Evolutionary conservation across 2,797 vertebrate species (phyloP), one percentile per base, ranked within the genome.

Genomic region (Presbytis comata): DNA sequence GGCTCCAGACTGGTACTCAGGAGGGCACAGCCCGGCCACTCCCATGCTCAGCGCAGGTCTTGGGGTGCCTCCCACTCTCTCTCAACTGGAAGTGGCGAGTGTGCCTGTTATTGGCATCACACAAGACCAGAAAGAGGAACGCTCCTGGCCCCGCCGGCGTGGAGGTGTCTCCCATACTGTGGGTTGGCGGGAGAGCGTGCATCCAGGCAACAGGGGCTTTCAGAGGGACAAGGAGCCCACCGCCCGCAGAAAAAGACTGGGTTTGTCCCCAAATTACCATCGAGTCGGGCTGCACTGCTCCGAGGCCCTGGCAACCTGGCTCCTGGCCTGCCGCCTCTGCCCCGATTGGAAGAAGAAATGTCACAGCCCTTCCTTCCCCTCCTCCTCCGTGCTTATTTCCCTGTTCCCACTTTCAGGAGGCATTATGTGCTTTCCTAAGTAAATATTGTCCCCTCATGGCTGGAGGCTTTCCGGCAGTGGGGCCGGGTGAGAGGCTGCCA

Each of bases 151-250:
- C 39, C 3, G 50, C 70, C 5, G 4, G n/a, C 0, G 33, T 59
- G 13, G 22, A 2, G 50, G 12, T 0, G 0, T 24, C 5, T 5
- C 48, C 9, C 10, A 0, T 3, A 28, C 55, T 33, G 1, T 2
- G 6, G 8, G 41, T 10, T 30, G 14, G 30, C 5, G 1, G 61
- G 33, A 90, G 74, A 41, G 8, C 2, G 1, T 0, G 8, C 1
- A n/a, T 33, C 50, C 13, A 22, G 67, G 24, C 26, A 11, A 33
- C 0, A 0, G 53, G 53, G 50, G 67, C 41, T 33, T 10, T 41
- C 33, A n/a, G 30, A 7, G 6, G 24, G 78, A 39, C 0, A 39
- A 22, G 19, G 13, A 80, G 33, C 46, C 6, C 1, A 3, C 30
- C 3, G 4, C 41, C 14, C 1, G 14, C 39, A 81, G 70, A 46